Evolutionary conservation across 2,888 invertebrate species (phyloP).

Genomic region (Homarus gammarus): DNA sequence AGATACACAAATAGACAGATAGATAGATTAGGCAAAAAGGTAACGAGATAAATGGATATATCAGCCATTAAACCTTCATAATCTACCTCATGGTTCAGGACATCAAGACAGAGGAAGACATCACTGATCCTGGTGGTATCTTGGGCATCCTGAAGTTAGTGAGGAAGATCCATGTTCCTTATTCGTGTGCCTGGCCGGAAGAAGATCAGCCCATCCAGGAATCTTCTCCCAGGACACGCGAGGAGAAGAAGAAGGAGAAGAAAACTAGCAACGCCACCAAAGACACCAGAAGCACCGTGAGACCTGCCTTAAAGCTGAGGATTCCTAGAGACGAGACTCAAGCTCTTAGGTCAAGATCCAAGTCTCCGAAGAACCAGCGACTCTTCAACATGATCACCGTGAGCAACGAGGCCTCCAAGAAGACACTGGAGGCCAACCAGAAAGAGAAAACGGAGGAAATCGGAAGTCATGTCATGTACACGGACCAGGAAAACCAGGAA

Average conservation of each 20-base stretch:
- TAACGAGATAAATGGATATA: too few species aligned
- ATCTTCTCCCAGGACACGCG: neutral
- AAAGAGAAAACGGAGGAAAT: neutral
- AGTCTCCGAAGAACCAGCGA: slow-evolving; percentile 46
- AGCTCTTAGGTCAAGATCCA: slow-evolving; percentile 9
- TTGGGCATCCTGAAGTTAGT: slow-evolving; percentile 20
- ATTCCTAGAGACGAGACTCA: neutral
- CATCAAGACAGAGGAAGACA: neutral
- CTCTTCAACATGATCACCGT: slow-evolving; percentile 55
- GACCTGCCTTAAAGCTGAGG: neutral
- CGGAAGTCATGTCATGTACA: slow-evolving; percentile 13
- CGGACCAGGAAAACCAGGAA: neutral
- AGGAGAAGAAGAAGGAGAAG: neutral
- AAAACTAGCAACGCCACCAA: neutral
- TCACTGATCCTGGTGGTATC: neutral
- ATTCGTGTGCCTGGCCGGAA: neutral
- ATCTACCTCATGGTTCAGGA: neutral
- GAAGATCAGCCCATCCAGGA: neutral
- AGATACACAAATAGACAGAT: too few species aligned
- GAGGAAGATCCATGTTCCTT: slow-evolving; percentile 25
- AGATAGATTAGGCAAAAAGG: too few species aligned
- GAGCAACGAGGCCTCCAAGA: slow-evolving; percentile 39
- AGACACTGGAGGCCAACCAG: slow-evolving; percentile 4
- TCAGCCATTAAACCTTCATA: too few species aligned
- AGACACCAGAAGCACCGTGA: neutral